phyloP scores from a whole-genome alignment of 2,888 invertebrate species.

The Leistus spinibarbis region DNA sequence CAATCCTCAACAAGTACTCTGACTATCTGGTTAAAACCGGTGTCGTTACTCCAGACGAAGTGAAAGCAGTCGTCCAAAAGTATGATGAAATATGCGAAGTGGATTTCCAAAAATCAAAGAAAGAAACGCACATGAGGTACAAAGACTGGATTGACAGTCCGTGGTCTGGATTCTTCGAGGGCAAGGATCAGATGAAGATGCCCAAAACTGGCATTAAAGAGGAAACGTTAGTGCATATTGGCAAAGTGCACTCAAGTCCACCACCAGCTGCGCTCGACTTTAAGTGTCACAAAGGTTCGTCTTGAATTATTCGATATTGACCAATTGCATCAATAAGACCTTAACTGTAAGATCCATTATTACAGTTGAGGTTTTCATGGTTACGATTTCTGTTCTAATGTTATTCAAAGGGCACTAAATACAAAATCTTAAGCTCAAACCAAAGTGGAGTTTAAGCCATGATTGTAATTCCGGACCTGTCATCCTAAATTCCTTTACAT shows the following conservation, averaged over 20 bases:
- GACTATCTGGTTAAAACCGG: conserved; percentile 80
- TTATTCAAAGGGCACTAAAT: too few relatives aligned
- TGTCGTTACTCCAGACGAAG: conserved; percentile 71
- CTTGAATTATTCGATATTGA: too few relatives aligned
- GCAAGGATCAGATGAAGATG: conserved; percentile 84
- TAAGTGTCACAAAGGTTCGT: conserved; percentile 78
- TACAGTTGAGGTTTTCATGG: too few relatives aligned
- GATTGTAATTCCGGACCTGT: too few relatives aligned
- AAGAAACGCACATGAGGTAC: conserved; percentile 89
- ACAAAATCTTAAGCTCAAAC: too few relatives aligned
- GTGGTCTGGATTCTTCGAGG: conserved; percentile 90
- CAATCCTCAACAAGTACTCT: conserved; percentile 77
- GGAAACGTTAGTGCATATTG: conserved; percentile 85
- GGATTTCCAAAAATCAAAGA: conserved; percentile 80
- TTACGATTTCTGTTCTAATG: too few relatives aligned
- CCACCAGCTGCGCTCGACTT: conserved; percentile 90
- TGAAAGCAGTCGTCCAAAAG: conserved; percentile 84
- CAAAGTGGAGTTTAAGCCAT: too few relatives aligned
- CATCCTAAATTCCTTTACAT: too few relatives aligned
- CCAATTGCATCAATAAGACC: too few relatives aligned
- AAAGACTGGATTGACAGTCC: conserved; percentile 97
- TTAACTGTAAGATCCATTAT: too few relatives aligned
- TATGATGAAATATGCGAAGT: conserved; percentile 94
- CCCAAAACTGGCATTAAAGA: conserved; percentile 87
- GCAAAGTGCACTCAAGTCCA: conserved; percentile 81